These are phyloP conservation scores for Azemiops feae DNA, from an alignment of 2,113 vertebrate species.

Conservation along the genomic window DNA sequence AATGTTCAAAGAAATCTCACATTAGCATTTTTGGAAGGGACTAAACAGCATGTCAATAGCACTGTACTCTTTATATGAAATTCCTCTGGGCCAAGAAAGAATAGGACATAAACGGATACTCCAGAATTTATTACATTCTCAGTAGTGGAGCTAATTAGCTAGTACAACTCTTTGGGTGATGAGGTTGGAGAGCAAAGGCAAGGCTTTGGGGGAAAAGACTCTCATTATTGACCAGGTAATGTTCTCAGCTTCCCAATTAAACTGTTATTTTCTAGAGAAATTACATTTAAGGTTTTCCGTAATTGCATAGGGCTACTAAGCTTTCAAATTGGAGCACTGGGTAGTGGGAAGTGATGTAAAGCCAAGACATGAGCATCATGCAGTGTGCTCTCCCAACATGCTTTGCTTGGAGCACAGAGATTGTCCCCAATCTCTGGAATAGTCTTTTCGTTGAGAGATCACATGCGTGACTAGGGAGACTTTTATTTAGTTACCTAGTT, in stretches of 20 bases:
- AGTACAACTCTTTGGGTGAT: not conserved
- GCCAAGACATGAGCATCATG: not conserved
- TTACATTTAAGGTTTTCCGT: conserved; percentile 46
- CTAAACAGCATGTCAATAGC: conserved; percentile 3
- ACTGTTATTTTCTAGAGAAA: conserved; percentile 21
- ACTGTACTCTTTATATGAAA: not conserved
- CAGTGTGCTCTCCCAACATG: not conserved
- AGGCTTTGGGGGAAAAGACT: not conserved
- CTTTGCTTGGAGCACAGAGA: not conserved
- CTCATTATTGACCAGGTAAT: conserved; percentile 16
- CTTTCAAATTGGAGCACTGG: not conserved
- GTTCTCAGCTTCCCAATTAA: conserved; percentile 10
- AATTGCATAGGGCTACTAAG: not conserved
- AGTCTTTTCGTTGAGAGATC: not conserved
- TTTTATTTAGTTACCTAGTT: not conserved
- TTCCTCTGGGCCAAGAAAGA: not conserved
- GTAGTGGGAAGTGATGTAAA: not conserved
- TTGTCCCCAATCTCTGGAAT: not conserved
- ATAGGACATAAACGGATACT: not conserved
- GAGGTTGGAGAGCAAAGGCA: not conserved
- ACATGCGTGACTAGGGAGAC: not conserved
- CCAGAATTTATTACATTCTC: not conserved
- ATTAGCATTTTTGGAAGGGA: not conserved
- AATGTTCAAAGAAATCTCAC: not conserved
- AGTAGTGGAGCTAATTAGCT: conserved; percentile 9